These are phyloP conservation scores for Carassius carassius DNA, from an alignment of 2,113 vertebrate genomes.

Conservation along the genomic window DNA sequence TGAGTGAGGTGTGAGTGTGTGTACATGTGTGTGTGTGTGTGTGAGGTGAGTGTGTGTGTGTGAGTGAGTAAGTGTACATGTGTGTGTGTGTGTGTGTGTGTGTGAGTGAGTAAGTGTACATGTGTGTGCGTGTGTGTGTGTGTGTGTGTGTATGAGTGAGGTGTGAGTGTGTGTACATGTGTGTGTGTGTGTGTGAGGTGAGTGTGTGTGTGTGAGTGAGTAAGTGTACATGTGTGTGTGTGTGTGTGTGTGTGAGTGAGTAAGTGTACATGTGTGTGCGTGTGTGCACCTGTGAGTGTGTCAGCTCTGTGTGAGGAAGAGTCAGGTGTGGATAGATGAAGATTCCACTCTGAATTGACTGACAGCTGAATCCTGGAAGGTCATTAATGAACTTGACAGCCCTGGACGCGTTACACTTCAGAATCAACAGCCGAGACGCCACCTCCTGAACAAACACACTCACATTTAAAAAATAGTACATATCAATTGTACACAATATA, in stretches of 20 bases:
- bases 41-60: conserved; percentile 58
- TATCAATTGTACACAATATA: neutral
- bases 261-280: neutral
- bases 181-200: too few relatives aligned
- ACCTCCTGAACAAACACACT: conserved; percentile 59
- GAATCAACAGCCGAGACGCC: conserved; percentile 34
- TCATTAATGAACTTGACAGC: conserved; percentile 56
- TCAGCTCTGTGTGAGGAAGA: conserved; percentile 46
- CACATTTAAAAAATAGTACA: neutral
- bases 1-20: conserved; percentile 56
- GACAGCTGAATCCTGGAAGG: conserved; percentile 67
- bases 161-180: too few relatives aligned
- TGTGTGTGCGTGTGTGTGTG: too few relatives aligned
- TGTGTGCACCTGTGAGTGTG: conserved; percentile 60
- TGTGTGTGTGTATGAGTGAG: too few relatives aligned
- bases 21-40: conserved; percentile 8
- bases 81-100: neutral
- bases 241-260: neutral
- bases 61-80: neutral
- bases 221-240: neutral
- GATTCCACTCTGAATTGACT: conserved; percentile 59
- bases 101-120: too few relatives aligned
- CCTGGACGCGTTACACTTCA: conserved; percentile 61
- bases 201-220: neutral
- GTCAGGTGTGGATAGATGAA: conserved; percentile 62